Evolutionary conservation across 2,113 vertebrate genomes (phyloP).

Genomic region (Passer montanus): DNA sequence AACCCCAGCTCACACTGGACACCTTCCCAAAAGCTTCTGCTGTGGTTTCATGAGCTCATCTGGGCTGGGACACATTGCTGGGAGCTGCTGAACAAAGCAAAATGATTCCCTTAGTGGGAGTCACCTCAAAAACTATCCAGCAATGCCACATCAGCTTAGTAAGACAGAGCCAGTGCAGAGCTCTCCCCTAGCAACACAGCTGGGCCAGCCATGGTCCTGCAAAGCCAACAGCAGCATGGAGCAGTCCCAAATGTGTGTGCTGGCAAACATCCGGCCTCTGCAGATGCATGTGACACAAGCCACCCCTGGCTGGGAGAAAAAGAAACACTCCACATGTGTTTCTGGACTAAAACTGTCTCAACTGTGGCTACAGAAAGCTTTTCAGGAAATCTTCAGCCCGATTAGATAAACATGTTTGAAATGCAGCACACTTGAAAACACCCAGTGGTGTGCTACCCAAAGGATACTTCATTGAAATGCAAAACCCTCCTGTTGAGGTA

Average conservation of each 20-base stretch:
- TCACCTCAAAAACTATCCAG: not conserved
- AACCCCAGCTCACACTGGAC: not conserved
- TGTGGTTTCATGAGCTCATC: not conserved
- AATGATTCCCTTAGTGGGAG: not conserved
- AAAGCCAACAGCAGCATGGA: not conserved
- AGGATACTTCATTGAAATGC: not conserved
- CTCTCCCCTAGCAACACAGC: not conserved
- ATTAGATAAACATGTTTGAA: not conserved
- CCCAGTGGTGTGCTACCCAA: not conserved
- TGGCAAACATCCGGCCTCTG: not conserved
- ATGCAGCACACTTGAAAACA: not conserved
- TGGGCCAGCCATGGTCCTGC: not conserved
- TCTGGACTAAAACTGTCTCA: not conserved
- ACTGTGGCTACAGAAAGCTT: not conserved
- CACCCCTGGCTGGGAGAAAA: not conserved
- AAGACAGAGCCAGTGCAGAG: not conserved
- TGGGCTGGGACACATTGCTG: not conserved
- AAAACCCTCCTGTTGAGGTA: not conserved
- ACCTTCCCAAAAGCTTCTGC: not conserved
- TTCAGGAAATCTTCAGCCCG: not conserved
- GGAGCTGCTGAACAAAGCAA: not conserved
- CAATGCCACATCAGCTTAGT: not conserved
- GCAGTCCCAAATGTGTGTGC: not conserved
- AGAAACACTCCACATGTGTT: not conserved
- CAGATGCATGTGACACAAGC: not conserved